Percentiles rank a stretch among this genome's conserved stretches.
Evolutionary conservation across 2,797 vertebrate species (phyloP).

Genomic region (Taeniopygia guttata): DNA sequence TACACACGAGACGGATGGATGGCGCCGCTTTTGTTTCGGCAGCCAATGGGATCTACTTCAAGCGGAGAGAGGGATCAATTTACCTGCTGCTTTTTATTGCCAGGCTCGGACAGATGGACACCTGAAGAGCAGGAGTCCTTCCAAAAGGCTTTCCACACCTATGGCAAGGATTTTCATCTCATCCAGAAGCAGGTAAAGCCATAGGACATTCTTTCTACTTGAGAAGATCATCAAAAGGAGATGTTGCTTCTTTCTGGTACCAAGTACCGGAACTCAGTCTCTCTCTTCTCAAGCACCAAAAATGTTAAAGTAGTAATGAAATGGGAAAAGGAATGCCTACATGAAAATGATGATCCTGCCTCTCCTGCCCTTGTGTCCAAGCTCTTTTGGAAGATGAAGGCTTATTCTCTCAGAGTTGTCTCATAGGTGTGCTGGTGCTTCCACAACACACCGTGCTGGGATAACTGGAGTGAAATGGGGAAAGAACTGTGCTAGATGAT

Average conservation of each 20-base stretch:
- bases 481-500: neutral
- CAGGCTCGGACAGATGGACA: neutral
- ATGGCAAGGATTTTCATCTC: neutral
- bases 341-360: neutral
- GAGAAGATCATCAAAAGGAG: no score
- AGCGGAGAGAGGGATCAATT: neutral
- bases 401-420: neutral
- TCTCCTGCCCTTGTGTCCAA: no score
- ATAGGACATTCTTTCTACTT: neutral
- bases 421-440: neutral
- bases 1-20: rapidly evolving
- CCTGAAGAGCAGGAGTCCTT: neutral
- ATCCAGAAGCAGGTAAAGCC: neutral
- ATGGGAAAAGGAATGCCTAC: rapidly evolving
- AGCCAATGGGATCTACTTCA: neutral
- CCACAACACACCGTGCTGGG: neutral
- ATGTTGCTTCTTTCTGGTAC: rapidly evolving
- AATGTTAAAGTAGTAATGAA: neutral
- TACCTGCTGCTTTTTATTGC: neutral
- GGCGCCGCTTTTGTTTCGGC: rapidly evolving
- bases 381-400: rapidly evolving
- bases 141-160: neutral
- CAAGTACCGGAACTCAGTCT: no score
- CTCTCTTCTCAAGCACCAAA: neutral
- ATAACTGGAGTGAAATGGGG: rapidly evolving